Evolutionary conservation across 2,888 invertebrate species (phyloP), one percentile per base, ranked within the genome.

Genomic region (Drosophila austrosaltans): DNA sequence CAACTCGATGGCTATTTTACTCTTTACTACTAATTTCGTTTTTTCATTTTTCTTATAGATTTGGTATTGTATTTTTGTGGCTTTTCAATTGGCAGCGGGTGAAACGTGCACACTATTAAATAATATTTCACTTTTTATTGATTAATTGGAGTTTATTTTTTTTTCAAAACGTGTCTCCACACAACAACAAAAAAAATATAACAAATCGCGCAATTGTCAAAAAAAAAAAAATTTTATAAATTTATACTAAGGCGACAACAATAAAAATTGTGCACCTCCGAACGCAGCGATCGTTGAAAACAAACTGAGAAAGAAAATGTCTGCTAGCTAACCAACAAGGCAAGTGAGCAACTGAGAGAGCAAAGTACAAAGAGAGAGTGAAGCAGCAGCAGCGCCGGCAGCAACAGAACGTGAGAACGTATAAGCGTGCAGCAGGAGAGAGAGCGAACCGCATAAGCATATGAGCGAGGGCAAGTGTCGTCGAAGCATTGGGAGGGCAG

Each of bases 211-310:
- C 74, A 81, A 71, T 77, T 70, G 76, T 54, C 64, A 16, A 57
- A 39, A 10, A 12, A 25, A 53, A 36, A 20, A 53, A 10, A 44
- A 20, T 20, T 7, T 20, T 16, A 22, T 48, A 25, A 5, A 48
- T 22, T 12, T 48, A 2, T 25, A 12, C 12, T 25, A 25, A 25
- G 48, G 53, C 63, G 65, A 57, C 44, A 56, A 54, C 30, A n/a
- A 56, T 20, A 12, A 67, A 69, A 67, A 69, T 30, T 59, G 63
- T 58, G 79, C 74, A 80, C 81, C 58, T 42, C 90, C 83, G 72
- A 71, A 67, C 90, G 70, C 73, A 78, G 73, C 89, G 90, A 90
- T 90, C 90, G 89, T 78, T 72, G 69, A 79, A 81, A 82, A 67
- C 77, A 80, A 84, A 91, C 91, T 91, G 82, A 89, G 67, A 54